Evolutionary conservation across 2,113 vertebrate species (phyloP).

Genomic region (Rhinoderma darwinii): DNA sequence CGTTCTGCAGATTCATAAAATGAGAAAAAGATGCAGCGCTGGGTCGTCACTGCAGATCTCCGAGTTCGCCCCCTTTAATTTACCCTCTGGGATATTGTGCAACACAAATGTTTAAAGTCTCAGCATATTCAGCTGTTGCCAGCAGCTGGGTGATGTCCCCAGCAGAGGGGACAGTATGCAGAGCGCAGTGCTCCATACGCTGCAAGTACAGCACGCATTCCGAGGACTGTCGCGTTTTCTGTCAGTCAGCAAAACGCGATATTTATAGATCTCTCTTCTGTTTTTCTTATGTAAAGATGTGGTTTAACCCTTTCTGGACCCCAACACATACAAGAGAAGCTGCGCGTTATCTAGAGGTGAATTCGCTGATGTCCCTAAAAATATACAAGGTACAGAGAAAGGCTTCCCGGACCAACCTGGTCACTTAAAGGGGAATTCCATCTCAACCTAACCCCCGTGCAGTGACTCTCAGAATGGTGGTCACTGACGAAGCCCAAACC

Average conservation of each 20-base stretch:
- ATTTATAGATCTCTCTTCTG: background rate
- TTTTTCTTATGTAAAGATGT: background rate
- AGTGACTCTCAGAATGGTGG: no score
- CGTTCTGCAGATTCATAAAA: background rate
- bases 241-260: conserved; percentile 42
- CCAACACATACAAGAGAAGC: background rate
- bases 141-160: conserved; percentile 63
- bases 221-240: background rate
- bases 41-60: background rate
- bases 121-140: conserved; percentile 63
- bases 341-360: background rate
- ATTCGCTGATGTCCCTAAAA: background rate
- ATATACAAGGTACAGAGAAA: no score
- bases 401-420: background rate
- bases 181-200: background rate
- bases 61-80: background rate
- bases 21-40: background rate
- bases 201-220: background rate
- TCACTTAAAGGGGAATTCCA: background rate
- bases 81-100: background rate
- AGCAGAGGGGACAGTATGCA: background rate
- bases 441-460: no score
- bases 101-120: conserved; percentile 64
- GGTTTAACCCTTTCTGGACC: background rate
- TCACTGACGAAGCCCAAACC: no score